Evolutionary conservation across 2,797 vertebrate genomes (phyloP).

Genomic region (Fistularia tabacaria): DNA sequence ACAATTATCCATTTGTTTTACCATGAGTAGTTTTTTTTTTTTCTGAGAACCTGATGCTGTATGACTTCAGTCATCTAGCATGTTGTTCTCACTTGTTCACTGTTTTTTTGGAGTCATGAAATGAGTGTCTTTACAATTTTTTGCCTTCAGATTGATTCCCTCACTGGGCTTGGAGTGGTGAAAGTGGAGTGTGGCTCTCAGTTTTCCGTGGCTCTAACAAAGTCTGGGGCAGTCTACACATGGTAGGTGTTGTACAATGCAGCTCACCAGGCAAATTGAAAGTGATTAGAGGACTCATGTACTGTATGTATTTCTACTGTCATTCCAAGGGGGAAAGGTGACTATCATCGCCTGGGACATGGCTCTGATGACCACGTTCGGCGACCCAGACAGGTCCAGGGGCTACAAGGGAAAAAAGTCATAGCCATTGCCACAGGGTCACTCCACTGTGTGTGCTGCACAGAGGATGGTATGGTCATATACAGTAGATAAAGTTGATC

Average conservation of each 20-base stretch:
- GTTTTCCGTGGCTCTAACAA: conserved; percentile 96
- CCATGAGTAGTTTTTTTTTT: too few species aligned
- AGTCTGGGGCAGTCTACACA: conserved; percentile 95
- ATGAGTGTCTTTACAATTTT: not conserved
- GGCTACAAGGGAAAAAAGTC: conserved; percentile 96
- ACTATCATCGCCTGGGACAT: conserved; percentile 95
- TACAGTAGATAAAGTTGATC: not conserved
- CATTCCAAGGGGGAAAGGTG: conserved; percentile 91
- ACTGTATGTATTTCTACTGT: not conserved
- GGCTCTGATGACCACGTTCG: conserved; percentile 97
- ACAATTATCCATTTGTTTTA: too few species aligned
- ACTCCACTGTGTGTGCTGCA: conserved; percentile 97
- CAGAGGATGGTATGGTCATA: conserved; percentile 86
- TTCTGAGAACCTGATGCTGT: too few species aligned
- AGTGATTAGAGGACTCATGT: not conserved
- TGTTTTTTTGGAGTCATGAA: not conserved
- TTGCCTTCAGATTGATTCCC: conserved; percentile 87
- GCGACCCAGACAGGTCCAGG: conserved; percentile 94
- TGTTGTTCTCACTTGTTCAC: not conserved
- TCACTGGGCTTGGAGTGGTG: conserved; percentile 91
- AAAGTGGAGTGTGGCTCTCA: conserved; percentile 99
- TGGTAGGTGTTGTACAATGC: conserved; percentile 73
- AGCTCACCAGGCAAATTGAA: not conserved
- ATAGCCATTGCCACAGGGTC: conserved; percentile 99
- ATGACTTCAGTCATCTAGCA: not conserved